Base-by-base conservation (phyloP, 2,888 invertebrate genomes). In the Philhelius pedissequus region DNA sequence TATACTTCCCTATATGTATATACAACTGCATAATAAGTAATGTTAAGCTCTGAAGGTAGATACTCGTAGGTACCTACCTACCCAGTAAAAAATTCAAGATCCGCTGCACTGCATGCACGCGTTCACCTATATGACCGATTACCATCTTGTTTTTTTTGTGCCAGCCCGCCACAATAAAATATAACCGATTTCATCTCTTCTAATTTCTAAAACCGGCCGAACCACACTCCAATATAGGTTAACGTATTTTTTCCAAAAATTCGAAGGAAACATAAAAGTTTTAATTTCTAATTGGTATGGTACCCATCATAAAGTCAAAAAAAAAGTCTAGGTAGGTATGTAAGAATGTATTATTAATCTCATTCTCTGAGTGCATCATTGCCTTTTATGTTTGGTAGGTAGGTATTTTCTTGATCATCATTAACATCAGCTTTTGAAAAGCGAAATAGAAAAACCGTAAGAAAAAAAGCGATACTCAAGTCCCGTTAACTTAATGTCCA, bases 381-480 rank as follows among this genome's bases (percentile, higher is more conserved):
- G 32, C 52, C 52, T 68, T 35, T 52, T 68, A 35, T 52, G 50
- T 52, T 68, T 68, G n/a, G 32, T 68, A 52, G 50, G 38, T 68
- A 52, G n/a, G 32, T 68, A 52, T 68, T 68, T 45, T 45, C 11
- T 32, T 45, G 70, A 38, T 74, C 54, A 74, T 73, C 73, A 40
- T 73, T 70, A 58, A 25, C 48, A 56, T 74, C 56, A 66, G 43
- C 45, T 76, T 83, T 83, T 79, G 74, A 70, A 83, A 83, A 83
- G 79, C 82, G 74, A 83, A 83, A 79, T 79, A 83, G 83, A 83
- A 83, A 83, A 83, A 75, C 64, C 81, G 76, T 76, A 40, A 43
- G 43, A 40, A 25, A 62, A 30, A 40, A 38, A 75, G 52, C 73
- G 38, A 54, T 40, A 75, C 76, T 83, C 48, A 70, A 70, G 66